Base-by-base conservation (phyloP, 2,797 vertebrate genomes). In the Amazona ochrocephala region DNA sequence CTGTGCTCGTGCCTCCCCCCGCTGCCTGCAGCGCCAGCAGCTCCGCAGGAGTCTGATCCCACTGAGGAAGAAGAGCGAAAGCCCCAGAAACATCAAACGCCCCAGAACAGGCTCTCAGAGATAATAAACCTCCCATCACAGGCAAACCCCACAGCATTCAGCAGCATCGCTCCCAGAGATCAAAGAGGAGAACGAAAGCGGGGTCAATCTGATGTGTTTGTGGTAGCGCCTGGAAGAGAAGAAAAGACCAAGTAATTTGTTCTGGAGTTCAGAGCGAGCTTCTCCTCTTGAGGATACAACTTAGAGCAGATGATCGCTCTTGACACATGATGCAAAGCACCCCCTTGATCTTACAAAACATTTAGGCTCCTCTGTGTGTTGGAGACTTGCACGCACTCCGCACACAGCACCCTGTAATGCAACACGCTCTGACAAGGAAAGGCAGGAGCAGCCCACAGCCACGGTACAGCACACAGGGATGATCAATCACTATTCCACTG, bases 101-200 rank as follows among this genome's bases (percentile, higher is more conserved):
- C 0, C 11, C 84, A 53, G 58, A 74, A 87, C 11, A 34, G 81
- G 54, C 66, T 93, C 89, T 76, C 4, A 20, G 83, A 91, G 83
- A 91, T 86, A 76, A 94, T 1, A 50, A 50, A 90, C 51, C 94
- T 91, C 93, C 89, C 83, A 29, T 13, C 84, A 54, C 84, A 81
- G 29, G 23, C 53, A 53, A 86, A 90, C 67, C 76, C 83, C 87
- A 8, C 76, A 42, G 84, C 94, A 51, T 17, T 23, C 71, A 77
- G n/a, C 62, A 68, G 81, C 78, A 48, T 17, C 18, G 0, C 84
- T 91, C 18, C 77, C 89, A 76, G 37, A 82, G 83, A 94, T 90
- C 93, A 94, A 79, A 96, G 94, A 9, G 75, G 17, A 41, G 72
- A 82, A 84, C 0, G 5, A 10, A 58, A 82, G 64, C 0, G 10